Evolutionary conservation across 1,140 invertebrate genomes (phyloP), one percentile per base, ranked within the genome.

Genomic region (Drosophila saltans): DNA sequence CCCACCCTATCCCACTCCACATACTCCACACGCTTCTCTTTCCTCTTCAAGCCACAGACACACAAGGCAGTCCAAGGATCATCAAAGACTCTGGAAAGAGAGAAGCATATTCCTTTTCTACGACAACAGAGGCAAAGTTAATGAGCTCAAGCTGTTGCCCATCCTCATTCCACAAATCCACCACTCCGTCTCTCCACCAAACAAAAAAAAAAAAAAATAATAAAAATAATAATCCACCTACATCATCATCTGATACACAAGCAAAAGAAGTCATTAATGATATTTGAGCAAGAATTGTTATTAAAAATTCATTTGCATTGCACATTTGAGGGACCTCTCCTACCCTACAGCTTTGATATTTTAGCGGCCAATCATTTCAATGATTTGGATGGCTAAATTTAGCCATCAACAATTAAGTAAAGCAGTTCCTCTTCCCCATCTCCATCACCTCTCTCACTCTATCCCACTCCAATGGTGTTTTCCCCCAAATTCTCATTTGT

Each of bases 121-220:
- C 61, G 64, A 28, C 26, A 16, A 39, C 65, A 72, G 33, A 58
- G 57, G 43, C 59, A 62, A 69, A 79, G 73, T 79, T 76, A 79
- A 79, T 79, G 77, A 79, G 77, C 73, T 58, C 69, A 69, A 71
- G 67, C 68, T 78, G 72, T 68, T 75, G 40, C 72, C 72, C 43
- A n/a, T 52, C 58, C 45, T 40, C 58, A 68, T 48, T 56, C 39
- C 40, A 48, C 48, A 63, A 58, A 60, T 0, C 28, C 28, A 30
- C 28, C 28, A 30, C 28, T 4, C 28, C 0, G 4, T 4, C 28
- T 30, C 28, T 4, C 28, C 4, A 2, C 28, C 28, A 45, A 0
- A 2, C 28, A 0, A 45, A 0, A 6, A 45, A 48, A 55, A 30
- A 59, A 66, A 52, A 10, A 52, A 10, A 52, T n/a, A 52, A 52